Conservation (phyloP, 2,113 vertebrate genomes). For the Acanthochromis polyacanthus region DNA sequence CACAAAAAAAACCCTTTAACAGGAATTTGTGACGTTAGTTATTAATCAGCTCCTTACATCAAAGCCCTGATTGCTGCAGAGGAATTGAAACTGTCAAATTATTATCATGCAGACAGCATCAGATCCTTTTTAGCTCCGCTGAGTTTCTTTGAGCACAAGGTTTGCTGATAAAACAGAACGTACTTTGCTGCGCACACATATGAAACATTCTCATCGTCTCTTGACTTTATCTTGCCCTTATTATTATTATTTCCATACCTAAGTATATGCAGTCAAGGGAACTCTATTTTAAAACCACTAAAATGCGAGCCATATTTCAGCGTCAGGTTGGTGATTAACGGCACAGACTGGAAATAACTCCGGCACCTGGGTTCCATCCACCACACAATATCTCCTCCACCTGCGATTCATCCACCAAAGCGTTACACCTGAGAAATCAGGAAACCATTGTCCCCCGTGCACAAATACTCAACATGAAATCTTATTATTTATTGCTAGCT, state of each 20-base stretch:
- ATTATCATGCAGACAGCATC: constrained; percentile 56
- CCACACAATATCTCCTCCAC: constrained; percentile 76
- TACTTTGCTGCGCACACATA: constrained; percentile 40
- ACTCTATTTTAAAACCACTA: constrained; percentile 79
- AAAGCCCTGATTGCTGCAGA: constrained; percentile 58
- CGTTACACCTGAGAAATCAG: constrained; percentile 76
- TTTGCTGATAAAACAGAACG: constrained; percentile 63
- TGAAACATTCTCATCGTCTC: constrained; percentile 61
- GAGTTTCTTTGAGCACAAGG: constrained; percentile 49
- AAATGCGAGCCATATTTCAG: constrained; percentile 79
- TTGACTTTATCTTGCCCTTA: constrained; percentile 74
- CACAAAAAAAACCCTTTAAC: constrained; percentile 35
- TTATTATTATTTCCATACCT: constrained; percentile 71
- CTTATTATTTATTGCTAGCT: constrained; percentile 76
- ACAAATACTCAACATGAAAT: constrained; percentile 76
- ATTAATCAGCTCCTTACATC: constrained; percentile 58
- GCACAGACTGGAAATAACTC: constrained; percentile 77
- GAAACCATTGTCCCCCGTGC: constrained; percentile 70
- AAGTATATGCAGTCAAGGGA: constrained; percentile 69
- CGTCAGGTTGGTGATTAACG: constrained; percentile 77
- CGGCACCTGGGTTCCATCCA: constrained; percentile 78
- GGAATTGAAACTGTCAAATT: constrained; percentile 66
- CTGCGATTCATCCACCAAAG: constrained; percentile 83
- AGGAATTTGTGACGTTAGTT: constrained; percentile 40
- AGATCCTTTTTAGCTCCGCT: constrained; percentile 58